Evolutionary conservation across 2,888 invertebrate genomes (phyloP), one percentile per base, ranked within the genome.

Genomic region (Folsomia manolachei): DNA sequence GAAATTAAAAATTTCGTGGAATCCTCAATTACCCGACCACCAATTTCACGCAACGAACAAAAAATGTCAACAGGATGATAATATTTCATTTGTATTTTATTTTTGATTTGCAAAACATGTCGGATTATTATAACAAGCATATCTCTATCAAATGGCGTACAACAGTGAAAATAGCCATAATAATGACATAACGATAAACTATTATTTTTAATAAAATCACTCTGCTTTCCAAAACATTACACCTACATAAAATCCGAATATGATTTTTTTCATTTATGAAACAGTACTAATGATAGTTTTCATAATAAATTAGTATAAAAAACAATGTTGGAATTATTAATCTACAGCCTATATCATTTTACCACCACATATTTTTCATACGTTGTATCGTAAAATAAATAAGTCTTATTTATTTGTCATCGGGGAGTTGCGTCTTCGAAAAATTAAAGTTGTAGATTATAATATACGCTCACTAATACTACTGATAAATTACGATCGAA

Each of bases 1-100:
- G 71, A 70, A 18, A 75, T 79, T 0, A 62, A 61, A 1, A 68
- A 76, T 11, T 78, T 80, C 64, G 73, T 79, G 1, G 76, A 76
- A 65, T 67, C 71, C 9, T 70, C 75, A 2, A 69, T 77, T 4
- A 70, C 76, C 0, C 66, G 75, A 7, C 79, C 77, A 11, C 80
- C 80, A 24, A 74, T 66, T 7, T 21, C 39, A 39, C 39, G 14
- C 39, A 39, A 39, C 14, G 39, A 4, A 9, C 14, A 14, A 39
- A 39, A 23, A 51, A 19, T 27, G 2, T 4, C 7, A 39, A 56
- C 25, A 67, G 4, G n/a, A 26, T 67, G 21, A 52, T 51, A 27
- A 66, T 52, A 63, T 7, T 39, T 39, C 7, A 39, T 39, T 39
- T 39, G 39, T 39, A 63, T 26, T 26, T 27, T 63, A 63, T 63